Base-by-base conservation (phyloP, 2,888 invertebrate genomes). In the Neoascia interrupta region DNA sequence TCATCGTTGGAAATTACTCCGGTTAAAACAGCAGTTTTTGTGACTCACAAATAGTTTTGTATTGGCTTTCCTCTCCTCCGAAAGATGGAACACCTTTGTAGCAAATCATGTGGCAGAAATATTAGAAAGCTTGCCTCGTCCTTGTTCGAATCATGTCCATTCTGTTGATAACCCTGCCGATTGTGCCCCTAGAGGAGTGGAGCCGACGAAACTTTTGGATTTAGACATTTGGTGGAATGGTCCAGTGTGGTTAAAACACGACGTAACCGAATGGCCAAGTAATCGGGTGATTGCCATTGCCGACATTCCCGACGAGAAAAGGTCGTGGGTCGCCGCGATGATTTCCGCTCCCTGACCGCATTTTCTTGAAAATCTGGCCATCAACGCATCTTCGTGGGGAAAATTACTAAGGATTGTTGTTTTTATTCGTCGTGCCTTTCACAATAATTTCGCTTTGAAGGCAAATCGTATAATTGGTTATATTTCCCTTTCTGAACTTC, bases 141-240 rank as follows among this genome's bases (percentile, higher is more conserved):
- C 43, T 0, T 11, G 23, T 23, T 83, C 82, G 82, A 61, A 66
- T 5, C 81, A 83, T 64, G 70, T 84, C 1, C 47, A 56, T 6
- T 74, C 81, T 1, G 45, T 28, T 1, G 45, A 73, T 4, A 84
- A 84, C 36, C 81, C 82, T 5, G 82, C 83, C 0, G 83, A 84
- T 61, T 37, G 74, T 5, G 75, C 81, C 4, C 82, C 83, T 0
- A 63, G 82, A 21, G 83, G 84, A 6, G 16, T 76, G 1, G 11
- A 11, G 6, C 81, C 81, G 1, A 18, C 64, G 0, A 31, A 63
- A 31, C 18, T 84, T 3, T 11, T 81, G 8, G 11, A 56, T 1
- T 61, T 51, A 5, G 36, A 34, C 1, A 26, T 56, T 23, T 56
- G 56, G 54, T 68, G 56, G 56, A 37, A 37, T 15, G 31, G 56